Conservation (phyloP, 2,888 invertebrate genomes). For the Priocnemis perturbator region DNA sequence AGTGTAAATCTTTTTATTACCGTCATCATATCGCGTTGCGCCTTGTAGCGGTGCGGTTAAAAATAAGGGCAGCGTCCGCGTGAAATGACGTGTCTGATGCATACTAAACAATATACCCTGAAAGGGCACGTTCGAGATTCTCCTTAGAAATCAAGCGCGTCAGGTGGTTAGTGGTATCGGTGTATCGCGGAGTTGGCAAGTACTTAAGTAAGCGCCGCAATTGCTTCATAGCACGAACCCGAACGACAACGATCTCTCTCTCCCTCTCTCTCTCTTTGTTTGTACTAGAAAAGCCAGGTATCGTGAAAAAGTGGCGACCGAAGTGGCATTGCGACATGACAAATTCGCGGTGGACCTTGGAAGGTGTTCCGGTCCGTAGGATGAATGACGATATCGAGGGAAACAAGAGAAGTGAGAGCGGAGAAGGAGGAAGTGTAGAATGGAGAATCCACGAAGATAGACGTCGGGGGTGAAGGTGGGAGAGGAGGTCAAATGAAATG, state of each 20-base stretch:
- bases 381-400: conserved; percentile 1
- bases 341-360: neutral
- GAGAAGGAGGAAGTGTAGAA: conserved; percentile 19
- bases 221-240: conserved; percentile 19
- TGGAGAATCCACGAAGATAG: conserved; percentile 25
- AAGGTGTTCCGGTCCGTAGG: neutral
- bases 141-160: conserved; percentile 34
- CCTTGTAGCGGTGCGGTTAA: no score
- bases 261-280: neutral
- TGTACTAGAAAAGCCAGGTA: no score
- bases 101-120: no score
- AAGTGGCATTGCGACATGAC: neutral
- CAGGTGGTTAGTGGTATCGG: conserved; percentile 39
- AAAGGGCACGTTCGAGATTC: neutral
- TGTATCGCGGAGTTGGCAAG: conserved; percentile 39
- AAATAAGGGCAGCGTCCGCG: no score
- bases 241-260: neutral
- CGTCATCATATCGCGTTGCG: no score
- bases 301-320: no score
- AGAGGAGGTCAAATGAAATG: conserved; percentile 65
- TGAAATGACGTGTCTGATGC: no score
- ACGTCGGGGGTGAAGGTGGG: conserved; percentile 10
- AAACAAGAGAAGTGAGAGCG: neutral
- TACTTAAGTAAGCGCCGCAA: conserved; percentile 24
- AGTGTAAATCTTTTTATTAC: no score